These are phyloP conservation scores for Dendrocincla fuliginosa DNA, from an alignment of 2,797 vertebrate species.

Conservation along the genomic window DNA sequence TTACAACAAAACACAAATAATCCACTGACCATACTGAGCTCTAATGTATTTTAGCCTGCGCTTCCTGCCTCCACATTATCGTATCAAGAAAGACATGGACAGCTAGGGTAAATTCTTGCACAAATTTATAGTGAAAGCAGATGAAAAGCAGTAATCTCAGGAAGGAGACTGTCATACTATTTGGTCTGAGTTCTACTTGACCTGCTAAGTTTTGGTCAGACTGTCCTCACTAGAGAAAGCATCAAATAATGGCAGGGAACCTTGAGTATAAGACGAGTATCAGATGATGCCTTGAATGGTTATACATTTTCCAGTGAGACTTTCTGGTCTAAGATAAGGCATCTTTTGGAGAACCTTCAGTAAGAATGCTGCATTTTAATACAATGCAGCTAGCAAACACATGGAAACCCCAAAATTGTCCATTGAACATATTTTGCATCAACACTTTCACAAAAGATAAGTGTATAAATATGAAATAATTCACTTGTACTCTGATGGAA, in stretches of 20 bases:
- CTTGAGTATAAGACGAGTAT: background rate
- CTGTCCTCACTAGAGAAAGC: background rate
- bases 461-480: background rate
- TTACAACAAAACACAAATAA: background rate
- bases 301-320: background rate
- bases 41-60: fast-evolving
- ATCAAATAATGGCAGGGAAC: background rate
- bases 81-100: background rate
- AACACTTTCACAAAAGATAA: background rate
- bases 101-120: background rate
- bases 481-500: background rate
- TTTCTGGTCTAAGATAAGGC: background rate
- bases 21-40: background rate
- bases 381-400: background rate
- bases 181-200: background rate
- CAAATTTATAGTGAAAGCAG: background rate
- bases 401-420: background rate
- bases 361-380: background rate
- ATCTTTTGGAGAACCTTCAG: background rate
- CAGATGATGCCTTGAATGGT: background rate
- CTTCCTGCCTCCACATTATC: background rate
- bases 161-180: background rate
- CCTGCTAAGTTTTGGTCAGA: background rate
- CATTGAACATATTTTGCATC: background rate
- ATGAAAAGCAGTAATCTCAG: background rate